Percentiles rank a stretch among this genome's conserved stretches.
These are phyloP conservation scores for Talpa occidentalis DNA, from an alignment of 2,113 vertebrate species.

Conservation along the genomic window DNA sequence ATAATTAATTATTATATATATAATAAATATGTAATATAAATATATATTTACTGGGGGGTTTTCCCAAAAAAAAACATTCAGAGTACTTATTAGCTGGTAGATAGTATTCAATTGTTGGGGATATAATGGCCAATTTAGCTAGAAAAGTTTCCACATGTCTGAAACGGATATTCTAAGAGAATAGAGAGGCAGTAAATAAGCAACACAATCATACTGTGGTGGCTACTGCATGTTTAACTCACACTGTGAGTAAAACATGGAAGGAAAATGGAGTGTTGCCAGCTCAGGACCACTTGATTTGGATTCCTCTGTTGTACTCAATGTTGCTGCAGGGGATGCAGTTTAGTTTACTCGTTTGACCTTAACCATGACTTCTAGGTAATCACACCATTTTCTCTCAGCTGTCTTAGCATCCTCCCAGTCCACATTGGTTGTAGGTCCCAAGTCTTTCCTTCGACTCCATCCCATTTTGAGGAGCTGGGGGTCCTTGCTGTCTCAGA, in stretches of 20 bases:
- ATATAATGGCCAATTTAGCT: not conserved
- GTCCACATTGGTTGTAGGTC: not conserved
- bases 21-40: not conserved
- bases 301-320: not conserved
- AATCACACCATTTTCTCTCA: not conserved
- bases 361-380: not conserved
- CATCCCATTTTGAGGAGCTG: not conserved
- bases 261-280: not conserved
- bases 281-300: no score
- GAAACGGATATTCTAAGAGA: not conserved
- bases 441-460: not conserved
- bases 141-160: not conserved
- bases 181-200: not conserved
- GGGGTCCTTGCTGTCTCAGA: not conserved
- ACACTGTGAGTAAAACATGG: not conserved
- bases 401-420: not conserved
- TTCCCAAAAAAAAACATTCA: slow-evolving; percentile 2
- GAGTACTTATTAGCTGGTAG: not conserved
- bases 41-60: not conserved
- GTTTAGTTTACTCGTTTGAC: not conserved
- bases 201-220: not conserved
- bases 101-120: not conserved
- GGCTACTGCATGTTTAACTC: not conserved
- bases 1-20: no score
- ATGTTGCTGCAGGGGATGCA: accelerated